phyloP scores from a whole-genome alignment of 2,113 vertebrate species.

The Atrichornis clamosus region DNA sequence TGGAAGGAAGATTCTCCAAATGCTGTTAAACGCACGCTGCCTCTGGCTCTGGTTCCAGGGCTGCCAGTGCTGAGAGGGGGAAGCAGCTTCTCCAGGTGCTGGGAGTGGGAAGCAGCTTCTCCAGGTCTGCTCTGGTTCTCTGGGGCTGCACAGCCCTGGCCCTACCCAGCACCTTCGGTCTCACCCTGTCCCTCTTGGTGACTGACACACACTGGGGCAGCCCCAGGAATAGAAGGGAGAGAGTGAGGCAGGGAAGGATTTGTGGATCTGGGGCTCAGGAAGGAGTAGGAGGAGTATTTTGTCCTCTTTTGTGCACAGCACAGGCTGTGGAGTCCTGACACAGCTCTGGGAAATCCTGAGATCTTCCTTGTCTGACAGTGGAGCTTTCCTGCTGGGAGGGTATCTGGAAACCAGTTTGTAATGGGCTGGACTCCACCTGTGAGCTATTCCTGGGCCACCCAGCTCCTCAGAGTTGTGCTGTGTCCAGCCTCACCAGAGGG shows the following conservation, averaged over 20 bases:
- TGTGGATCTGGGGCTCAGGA: not conserved
- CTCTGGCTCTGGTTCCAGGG: not conserved
- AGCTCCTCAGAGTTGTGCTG: not conserved
- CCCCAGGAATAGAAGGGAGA: not conserved
- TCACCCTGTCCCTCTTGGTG: not conserved
- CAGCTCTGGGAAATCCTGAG: not conserved
- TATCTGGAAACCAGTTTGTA: not conserved
- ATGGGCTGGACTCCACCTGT: not conserved
- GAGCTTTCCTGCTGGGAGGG: not conserved
- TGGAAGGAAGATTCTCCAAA: not conserved
- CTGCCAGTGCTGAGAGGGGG: not conserved
- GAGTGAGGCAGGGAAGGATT: not conserved
- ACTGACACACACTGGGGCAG: not conserved
- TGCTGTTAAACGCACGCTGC: not conserved
- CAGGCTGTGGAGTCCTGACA: not conserved
- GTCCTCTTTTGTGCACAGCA: not conserved
- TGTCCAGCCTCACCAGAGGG: accelerated
- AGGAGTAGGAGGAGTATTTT: not conserved
- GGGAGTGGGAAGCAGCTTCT: not conserved
- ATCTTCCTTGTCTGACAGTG: not conserved
- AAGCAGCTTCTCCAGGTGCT: not conserved
- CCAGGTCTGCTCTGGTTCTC: not conserved
- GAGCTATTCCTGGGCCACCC: not conserved
- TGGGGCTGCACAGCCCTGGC: not conserved
- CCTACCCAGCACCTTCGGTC: accelerated